Evolutionary conservation across 2,888 invertebrate genomes (phyloP).

Genomic region (Argyresthia goedartella): DNA sequence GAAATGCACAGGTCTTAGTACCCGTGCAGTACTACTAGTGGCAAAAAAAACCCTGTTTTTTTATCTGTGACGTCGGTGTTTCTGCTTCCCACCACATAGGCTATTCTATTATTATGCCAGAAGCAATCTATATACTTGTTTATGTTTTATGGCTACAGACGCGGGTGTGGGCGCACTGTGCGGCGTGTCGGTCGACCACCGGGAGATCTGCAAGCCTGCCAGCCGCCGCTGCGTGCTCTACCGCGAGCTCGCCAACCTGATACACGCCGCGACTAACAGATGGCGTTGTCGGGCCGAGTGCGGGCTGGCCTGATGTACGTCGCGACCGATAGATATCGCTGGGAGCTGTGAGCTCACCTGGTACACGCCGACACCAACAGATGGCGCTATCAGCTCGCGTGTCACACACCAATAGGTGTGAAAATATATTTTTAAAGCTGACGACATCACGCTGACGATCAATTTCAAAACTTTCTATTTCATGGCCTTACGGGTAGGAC

Average conservation of each 20-base stretch:
- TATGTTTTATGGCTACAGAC: constrained; percentile 68
- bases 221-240: constrained; percentile 78
- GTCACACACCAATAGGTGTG: constrained; percentile 50
- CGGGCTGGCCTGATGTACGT: constrained; percentile 71
- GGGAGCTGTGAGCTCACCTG: constrained; percentile 58
- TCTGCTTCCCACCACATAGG: too few relatives aligned
- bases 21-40: too few relatives aligned
- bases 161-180: constrained; percentile 83
- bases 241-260: constrained; percentile 74
- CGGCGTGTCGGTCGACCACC: constrained; percentile 82
- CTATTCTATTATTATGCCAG: too few relatives aligned
- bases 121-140: too few relatives aligned
- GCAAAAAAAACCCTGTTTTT: too few relatives aligned
- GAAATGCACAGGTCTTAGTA: too few relatives aligned
- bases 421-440: too few relatives aligned
- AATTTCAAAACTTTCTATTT: too few relatives aligned
- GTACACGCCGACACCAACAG: constrained; percentile 47
- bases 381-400: constrained; percentile 62
- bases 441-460: too few relatives aligned
- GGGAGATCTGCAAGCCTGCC: constrained; percentile 89
- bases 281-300: constrained; percentile 36
- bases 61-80: too few relatives aligned
- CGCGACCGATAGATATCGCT: constrained; percentile 24
- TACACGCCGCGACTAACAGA: constrained; percentile 38
- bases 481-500: too few relatives aligned